Conservation (phyloP, 2,797 vertebrate genomes). For the Mus caroli region DNA sequence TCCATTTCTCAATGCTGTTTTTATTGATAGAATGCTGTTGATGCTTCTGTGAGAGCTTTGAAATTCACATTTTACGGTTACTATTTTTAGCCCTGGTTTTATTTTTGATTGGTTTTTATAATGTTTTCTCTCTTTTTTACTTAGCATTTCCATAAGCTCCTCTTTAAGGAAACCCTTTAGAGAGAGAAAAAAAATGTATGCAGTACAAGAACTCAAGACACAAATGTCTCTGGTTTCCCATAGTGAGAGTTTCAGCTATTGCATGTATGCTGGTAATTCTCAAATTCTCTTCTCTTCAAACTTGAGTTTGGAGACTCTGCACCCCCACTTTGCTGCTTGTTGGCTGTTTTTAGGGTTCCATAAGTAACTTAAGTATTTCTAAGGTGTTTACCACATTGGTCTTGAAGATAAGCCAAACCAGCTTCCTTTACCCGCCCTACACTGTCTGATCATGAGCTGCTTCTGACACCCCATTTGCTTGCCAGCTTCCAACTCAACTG, state of each 20-base stretch:
- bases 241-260: neutral
- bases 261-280: neutral
- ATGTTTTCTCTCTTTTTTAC: neutral
- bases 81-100: conserved; percentile 16
- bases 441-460: neutral
- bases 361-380: neutral
- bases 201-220: conserved; percentile 11
- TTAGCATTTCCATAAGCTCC: neutral
- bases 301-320: neutral
- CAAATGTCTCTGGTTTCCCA: neutral
- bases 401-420: neutral
- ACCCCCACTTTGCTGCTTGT: neutral
- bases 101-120: conserved; percentile 34
- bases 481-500: neutral
- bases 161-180: conserved; percentile 37
- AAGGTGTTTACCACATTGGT: neutral
- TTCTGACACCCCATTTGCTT: neutral
- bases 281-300: neutral
- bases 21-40: neutral
- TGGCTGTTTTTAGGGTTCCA: neutral
- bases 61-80: neutral
- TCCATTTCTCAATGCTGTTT: conserved; percentile 2
- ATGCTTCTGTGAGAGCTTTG: neutral
- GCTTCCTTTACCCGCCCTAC: neutral
- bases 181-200: neutral